These are phyloP conservation scores for Setophaga coronata DNA, from an alignment of 2,113 vertebrate species.

Conservation along the genomic window DNA sequence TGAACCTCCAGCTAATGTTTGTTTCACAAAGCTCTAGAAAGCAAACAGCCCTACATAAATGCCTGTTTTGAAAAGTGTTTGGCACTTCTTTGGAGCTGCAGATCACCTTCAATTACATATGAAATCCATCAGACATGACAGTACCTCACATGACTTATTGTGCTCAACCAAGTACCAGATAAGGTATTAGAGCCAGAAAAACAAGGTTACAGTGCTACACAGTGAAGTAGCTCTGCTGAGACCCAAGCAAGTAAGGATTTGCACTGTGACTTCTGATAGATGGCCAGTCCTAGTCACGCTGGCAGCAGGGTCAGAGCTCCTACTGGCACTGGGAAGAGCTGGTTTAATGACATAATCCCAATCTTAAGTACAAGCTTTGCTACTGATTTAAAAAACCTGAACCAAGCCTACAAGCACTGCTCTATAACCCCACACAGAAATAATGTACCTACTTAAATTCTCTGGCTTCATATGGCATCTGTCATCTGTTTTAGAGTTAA, in stretches of 20 bases:
- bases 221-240: background rate
- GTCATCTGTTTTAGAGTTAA: background rate
- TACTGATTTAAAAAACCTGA: background rate
- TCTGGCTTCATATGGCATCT: background rate
- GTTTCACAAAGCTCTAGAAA: background rate
- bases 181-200: no score
- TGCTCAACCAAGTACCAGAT: background rate
- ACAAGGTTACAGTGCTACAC: background rate
- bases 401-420: background rate
- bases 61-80: background rate
- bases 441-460: background rate
- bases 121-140: background rate
- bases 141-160: background rate
- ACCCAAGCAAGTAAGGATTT: background rate
- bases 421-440: background rate
- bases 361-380: background rate
- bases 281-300: accelerated
- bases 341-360: accelerated
- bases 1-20: background rate
- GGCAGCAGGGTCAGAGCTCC: background rate
- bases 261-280: background rate
- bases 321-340: background rate
- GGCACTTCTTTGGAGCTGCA: background rate
- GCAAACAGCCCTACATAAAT: background rate
- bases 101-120: background rate